Evolutionary conservation across 2,888 invertebrate species (phyloP), one percentile per base, ranked within the genome.

Genomic region (Ptilodon capucinus): DNA sequence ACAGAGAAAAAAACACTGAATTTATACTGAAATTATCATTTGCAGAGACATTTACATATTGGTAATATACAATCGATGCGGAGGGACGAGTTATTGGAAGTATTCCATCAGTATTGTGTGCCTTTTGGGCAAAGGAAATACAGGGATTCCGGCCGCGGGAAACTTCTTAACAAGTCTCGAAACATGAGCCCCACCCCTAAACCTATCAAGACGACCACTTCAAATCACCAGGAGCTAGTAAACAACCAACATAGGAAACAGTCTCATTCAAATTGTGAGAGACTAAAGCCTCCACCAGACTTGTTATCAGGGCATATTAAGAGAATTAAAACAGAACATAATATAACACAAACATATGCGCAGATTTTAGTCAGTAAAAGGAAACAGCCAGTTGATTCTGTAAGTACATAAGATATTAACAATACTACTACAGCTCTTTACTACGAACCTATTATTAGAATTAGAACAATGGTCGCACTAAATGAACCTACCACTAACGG

Each of bases 61-160:
- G 71, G 80, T 8, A 72, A 83, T 50, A 59, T 90, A 4, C 68
- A 75, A 43, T 64, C 41, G 9, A 77, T 88, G 79, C 57, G 61
- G 13, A 80, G 91, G 54, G 79, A 82, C 25, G 79, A 85, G n/a
- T 60, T 91, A 28, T 61, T 91, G 50, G 79, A 86, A 9, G 35
- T 91, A 51, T 91, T 90, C 57, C 87, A 87, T 48, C 74, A 85
- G 42, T 91, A 72, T 63, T 91, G 91, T 61, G 79, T 91, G 1
- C 91, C 91, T 2, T 84, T 83, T 39, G 86, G 89, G 0, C 91
- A 91, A 64, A 78, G 91, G 48, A 87, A 78, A 52, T 84, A 84
- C 42, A 76, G 84, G 51, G 90, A 91, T 53, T 74, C 86, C 0
- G 87, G 87, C 0, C 68, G 89, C 61, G 87, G 88, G 1, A 87